Evolutionary conservation across 2,113 vertebrate species (phyloP), one percentile per base, ranked within the genome.

Genomic region (Hiodon alosoides): DNA sequence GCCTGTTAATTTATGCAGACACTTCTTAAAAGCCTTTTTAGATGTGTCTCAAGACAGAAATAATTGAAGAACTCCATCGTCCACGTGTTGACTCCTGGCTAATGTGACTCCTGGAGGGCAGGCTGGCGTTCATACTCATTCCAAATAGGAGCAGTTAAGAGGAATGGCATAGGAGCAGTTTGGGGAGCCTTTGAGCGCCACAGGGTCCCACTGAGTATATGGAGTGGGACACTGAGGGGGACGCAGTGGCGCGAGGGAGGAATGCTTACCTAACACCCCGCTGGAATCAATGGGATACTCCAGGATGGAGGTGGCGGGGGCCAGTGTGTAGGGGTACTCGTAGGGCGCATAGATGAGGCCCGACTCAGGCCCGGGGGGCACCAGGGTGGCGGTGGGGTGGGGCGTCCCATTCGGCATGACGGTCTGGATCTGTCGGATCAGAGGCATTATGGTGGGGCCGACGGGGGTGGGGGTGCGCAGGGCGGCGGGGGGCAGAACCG

Each of bases 391-490:
- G 68, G 90, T 92, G 59, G 93, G 92, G 88, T 95, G 94, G 86
- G 94, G 93, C 75, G 93, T 92, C 84, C 95, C 95, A 80, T 94
- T 96, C 86, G 95, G 95, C 92, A 97, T 92, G 89, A 96, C 93
- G 77, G 94, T 96, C 90, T 97, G 95, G 89, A 97, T 97, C 88
- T 97, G 95, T 89, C 94, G 93, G 89, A 97, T 94, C 90, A 96
- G 93, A 88, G 94, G 95, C 94, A 97, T 95, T 89, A 97, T 92
- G 93, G 95, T 90, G 81, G 93, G 94, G 80, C 94, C 94, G 78
- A 92, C 90, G 74, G 94, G 94, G 82, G 94, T 93, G 68, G 94
- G 94, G 7, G 93, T 91, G 81, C 95, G 93, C 88, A 95, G 90
- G 83, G 92, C 88, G 79, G 92, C 87, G 81, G 90, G 93, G 11